Base-by-base conservation (phyloP, 2,888 invertebrate genomes). In the Sialis lutaria region DNA sequence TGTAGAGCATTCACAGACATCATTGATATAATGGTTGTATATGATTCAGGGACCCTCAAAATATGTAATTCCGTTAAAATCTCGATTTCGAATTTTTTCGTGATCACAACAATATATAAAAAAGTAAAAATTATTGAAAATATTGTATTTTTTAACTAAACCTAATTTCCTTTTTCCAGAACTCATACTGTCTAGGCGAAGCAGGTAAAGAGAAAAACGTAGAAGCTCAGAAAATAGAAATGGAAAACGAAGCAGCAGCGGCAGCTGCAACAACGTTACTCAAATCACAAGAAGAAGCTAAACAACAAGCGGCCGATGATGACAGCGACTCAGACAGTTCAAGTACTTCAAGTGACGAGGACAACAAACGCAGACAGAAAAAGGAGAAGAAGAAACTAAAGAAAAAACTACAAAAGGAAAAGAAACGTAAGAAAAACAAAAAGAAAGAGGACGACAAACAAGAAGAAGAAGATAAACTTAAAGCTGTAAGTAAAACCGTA, bases 181-280 rank as follows among this genome's bases (percentile, higher is more conserved):
- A 88, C 69, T 87, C 88, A 0, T 91, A 90, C 60, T 91, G 91
- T 55, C 79, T 86, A 31, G 90, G 90, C 0, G 84, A 83, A 58
- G 77, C 77, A 35, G 82, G 80, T 2, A 68, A 63, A 53, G 51
- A 50, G 44, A 50, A 48, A 45, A 55, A 50, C 13, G 45, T 42
- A 37, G 47, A 22, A 22, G 22, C 22, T 22, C 22, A 22, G 7
- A 44, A 52, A 53, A 47, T 57, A 59, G 46, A 62, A 56, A 33
- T 51, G 30, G n/a, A 10, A 52, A 49, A 52, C 56, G 42, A 52
- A 54, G 53, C 55, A 50, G 37, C 49, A 45, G 31, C 49, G 48
- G 44, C 49, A 45, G 31, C 49, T 48, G 44, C 46, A 34, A 10
- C 53, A 53, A 33, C 50, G 47, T 46, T 50, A 35, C 34, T 50